Evolutionary conservation across 2,113 vertebrate genomes (phyloP).

Genomic region (Rhagologus leucostigma): DNA sequence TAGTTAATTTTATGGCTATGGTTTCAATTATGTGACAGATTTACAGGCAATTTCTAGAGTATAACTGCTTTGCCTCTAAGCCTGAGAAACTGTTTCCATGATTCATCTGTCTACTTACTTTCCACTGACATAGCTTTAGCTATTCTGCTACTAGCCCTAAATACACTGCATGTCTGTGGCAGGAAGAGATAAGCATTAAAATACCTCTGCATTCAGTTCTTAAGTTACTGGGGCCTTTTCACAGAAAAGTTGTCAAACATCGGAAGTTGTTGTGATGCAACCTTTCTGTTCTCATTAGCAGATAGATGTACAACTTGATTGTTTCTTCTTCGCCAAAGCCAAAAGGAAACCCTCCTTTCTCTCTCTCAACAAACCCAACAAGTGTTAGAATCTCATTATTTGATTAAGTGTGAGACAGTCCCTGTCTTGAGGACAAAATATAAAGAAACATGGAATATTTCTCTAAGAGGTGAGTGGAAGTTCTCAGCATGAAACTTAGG

Average conservation of each 20-base stretch:
- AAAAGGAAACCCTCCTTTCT: neutral
- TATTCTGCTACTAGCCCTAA: neutral
- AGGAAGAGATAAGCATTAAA: conserved; percentile 61
- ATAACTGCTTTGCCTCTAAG: neutral
- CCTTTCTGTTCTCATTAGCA: conserved; percentile 15
- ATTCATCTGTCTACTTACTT: conserved; percentile 44
- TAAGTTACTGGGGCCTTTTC: conserved; percentile 13
- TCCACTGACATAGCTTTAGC: conserved; percentile 35
- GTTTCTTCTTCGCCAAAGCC: neutral
- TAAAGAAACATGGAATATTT: neutral
- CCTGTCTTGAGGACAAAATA: neutral
- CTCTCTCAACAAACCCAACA: neutral
- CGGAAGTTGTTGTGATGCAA: conserved; percentile 41
- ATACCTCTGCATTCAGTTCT: conserved; percentile 9
- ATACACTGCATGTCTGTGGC: neutral
- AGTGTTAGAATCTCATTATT: neutral
- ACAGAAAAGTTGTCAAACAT: conserved; percentile 30
- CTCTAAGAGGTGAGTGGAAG: neutral
- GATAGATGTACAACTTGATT: conserved; percentile 22
- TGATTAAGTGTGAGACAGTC: neutral
- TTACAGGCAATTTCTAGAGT: neutral
- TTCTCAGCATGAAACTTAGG: neutral
- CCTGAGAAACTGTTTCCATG: conserved; percentile 24
- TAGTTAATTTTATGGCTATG: neutral
- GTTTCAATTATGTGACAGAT: neutral